phyloP scores from a whole-genome alignment of 2,113 vertebrate genomes.

The Riparia riparia region DNA sequence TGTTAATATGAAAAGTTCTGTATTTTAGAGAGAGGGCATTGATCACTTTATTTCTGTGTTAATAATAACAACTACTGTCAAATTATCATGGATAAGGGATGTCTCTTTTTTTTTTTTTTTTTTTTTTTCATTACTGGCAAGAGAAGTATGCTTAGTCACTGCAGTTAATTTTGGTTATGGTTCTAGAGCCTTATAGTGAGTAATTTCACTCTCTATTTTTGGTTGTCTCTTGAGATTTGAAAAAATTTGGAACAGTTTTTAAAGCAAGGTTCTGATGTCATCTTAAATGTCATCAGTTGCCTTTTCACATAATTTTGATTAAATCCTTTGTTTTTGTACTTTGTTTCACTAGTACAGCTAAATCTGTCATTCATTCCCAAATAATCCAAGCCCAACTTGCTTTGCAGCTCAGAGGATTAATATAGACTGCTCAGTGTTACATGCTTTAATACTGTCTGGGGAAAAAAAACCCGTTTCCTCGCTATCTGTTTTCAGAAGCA shows the following conservation, averaged over 20 bases:
- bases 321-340: not conserved
- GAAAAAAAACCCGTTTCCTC: not conserved
- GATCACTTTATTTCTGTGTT: slow-evolving; percentile 32
- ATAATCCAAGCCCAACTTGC: not conserved
- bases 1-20: slow-evolving; percentile 1
- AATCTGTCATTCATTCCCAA: not conserved
- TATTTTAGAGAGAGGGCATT: not conserved
- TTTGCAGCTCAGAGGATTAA: not conserved
- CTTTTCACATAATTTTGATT: not conserved
- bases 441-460: not conserved
- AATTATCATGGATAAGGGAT: slow-evolving; percentile 14
- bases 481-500: slow-evolving; percentile 16
- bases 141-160: slow-evolving; percentile 37
- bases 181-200: not conserved
- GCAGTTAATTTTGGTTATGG: slow-evolving; percentile 12
- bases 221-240: not conserved
- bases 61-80: slow-evolving; percentile 27
- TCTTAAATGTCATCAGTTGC: not conserved
- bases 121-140: not conserved
- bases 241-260: not conserved
- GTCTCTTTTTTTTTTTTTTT: not conserved
- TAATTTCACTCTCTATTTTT: slow-evolving; percentile 31
- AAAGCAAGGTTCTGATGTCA: not conserved
- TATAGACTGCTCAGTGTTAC: not conserved
- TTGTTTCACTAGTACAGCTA: not conserved